phyloP scores from a whole-genome alignment of 2,888 invertebrate species.

The Platycnemis pennipes region DNA sequence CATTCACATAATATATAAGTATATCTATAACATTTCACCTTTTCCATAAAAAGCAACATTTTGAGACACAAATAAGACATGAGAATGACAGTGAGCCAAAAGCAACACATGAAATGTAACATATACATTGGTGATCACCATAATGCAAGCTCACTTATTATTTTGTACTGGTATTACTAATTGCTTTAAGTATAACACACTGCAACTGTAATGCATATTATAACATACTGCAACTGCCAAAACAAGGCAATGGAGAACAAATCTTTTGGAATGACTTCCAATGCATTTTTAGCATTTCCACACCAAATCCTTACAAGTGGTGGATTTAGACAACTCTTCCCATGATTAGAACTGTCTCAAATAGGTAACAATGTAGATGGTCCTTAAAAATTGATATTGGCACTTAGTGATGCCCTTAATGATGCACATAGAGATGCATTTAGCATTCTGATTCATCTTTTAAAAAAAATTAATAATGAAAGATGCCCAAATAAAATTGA shows the following conservation, averaged over 20 bases:
- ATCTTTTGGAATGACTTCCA: slow-evolving; percentile 52
- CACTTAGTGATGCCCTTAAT: not conserved
- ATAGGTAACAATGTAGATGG: slow-evolving; percentile 9
- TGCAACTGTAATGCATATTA: not conserved
- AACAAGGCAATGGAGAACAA: not conserved
- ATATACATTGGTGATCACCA: slow-evolving; percentile 22
- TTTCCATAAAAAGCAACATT: slow-evolving; percentile 62
- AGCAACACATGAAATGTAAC: not conserved
- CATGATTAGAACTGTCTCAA: not conserved
- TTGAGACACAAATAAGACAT: slow-evolving; percentile 26
- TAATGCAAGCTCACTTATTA: slow-evolving; percentile 43
- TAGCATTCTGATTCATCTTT: not conserved
- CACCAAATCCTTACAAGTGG: not conserved
- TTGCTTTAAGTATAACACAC: slow-evolving; percentile 33
- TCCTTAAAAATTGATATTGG: slow-evolving; percentile 28
- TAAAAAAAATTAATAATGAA: not conserved
- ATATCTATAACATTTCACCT: slow-evolving; percentile 42
- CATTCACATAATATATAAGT: slow-evolving; percentile 57
- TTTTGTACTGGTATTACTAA: slow-evolving; percentile 54
- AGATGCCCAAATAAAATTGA: not conserved
- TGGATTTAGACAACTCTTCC: slow-evolving; percentile 3
- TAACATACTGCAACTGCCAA: not conserved
- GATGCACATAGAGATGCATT: too few species aligned
- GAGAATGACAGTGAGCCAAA: slow-evolving; percentile 49
- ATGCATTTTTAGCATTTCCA: slow-evolving; percentile 20